Evolutionary conservation across 2,888 invertebrate genomes (phyloP).

Genomic region (Helleia helle): DNA sequence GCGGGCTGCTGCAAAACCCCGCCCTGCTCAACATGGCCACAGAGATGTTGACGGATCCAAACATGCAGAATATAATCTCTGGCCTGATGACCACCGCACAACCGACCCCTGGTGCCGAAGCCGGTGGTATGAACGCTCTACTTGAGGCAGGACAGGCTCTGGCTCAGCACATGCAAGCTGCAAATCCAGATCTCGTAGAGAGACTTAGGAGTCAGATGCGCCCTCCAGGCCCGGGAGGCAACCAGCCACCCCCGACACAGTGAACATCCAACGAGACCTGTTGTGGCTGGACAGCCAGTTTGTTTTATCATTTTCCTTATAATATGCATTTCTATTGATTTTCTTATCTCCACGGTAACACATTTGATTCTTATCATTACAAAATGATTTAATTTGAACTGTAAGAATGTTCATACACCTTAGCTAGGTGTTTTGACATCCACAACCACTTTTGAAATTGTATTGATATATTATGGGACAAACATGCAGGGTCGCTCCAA

Average conservation of each 20-base stretch:
- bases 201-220: conserved; percentile 81
- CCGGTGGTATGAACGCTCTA: conserved; percentile 50
- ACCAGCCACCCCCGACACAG: conserved; percentile 28
- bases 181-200: conserved; percentile 88
- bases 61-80: conserved; percentile 84
- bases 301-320: no score
- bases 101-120: conserved; percentile 23
- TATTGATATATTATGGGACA: no score
- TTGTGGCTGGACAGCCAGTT: no score
- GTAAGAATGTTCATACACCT: no score
- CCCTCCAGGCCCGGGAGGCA: conserved; percentile 33
- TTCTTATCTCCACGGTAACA: no score
- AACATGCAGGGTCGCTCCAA: no score
- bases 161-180: conserved; percentile 85
- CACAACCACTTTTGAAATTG: no score
- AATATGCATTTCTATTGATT: no score
- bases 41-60: conserved; percentile 88
- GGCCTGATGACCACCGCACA: conserved; percentile 64
- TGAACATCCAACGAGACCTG: not conserved
- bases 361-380: no score
- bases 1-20: conserved; percentile 84
- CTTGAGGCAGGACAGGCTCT: conserved; percentile 83
- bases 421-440: no score
- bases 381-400: no score
- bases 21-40: conserved; percentile 88